Percentiles rank a stretch among this genome's conserved stretches.
phyloP scores from a whole-genome alignment of 2,888 invertebrate genomes.

The Trichopoda pennipes region DNA sequence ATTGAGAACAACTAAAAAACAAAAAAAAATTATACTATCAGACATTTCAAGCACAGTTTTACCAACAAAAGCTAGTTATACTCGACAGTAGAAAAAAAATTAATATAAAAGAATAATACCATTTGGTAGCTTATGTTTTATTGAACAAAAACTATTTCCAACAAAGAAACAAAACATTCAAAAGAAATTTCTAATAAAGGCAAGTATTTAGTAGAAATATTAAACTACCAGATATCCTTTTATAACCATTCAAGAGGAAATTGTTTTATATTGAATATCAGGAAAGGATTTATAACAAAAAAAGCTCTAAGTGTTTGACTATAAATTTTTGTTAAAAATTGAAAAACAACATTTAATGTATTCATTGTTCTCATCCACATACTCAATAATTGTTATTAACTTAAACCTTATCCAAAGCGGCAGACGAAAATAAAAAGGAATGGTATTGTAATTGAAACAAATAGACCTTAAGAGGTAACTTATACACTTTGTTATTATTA shows the following conservation, averaged over 20 bases:
- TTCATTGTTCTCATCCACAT: no score
- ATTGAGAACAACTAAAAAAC: neutral
- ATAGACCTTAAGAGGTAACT: neutral
- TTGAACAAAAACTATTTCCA: neutral
- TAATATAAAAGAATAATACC: neutral
- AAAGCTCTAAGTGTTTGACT: neutral
- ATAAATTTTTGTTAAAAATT: neutral
- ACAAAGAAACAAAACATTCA: neutral
- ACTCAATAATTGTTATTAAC: neutral
- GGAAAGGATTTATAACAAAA: neutral
- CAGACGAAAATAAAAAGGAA: neutral
- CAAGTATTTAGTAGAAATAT: conserved; percentile 26
- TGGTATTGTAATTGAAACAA: neutral
- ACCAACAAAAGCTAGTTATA: conserved; percentile 7
- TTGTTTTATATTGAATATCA: neutral
- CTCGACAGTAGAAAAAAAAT: neutral
- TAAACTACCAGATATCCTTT: neutral
- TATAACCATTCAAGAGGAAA: neutral
- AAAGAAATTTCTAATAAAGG: neutral
- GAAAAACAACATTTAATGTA: neutral
- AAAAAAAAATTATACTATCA: conserved; percentile 14
- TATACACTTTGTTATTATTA: no score
- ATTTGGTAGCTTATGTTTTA: neutral
- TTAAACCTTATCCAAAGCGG: conserved; percentile 13
- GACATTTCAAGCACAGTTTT: conserved; percentile 39